Conservation (phyloP, 2,888 invertebrate genomes). For the Copidosoma aretas region DNA sequence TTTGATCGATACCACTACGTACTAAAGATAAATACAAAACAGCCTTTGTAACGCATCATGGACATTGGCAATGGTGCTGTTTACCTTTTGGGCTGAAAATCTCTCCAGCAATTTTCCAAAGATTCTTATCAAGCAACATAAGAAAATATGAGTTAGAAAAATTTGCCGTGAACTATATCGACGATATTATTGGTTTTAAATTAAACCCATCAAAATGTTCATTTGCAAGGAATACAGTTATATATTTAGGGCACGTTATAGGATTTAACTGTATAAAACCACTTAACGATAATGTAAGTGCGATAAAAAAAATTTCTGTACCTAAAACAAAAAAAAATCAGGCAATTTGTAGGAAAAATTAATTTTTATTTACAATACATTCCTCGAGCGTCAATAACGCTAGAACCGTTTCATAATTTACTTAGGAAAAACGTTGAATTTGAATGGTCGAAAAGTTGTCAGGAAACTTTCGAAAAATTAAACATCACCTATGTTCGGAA, state of each 20-base stretch:
- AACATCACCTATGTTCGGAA: conserved; percentile 39
- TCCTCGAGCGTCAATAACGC: neutral
- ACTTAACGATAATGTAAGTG: neutral
- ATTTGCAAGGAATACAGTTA: neutral
- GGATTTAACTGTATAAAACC: conserved; percentile 37
- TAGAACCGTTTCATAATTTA: neutral
- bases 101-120: conserved; percentile 41
- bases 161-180: conserved; percentile 45
- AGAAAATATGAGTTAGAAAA: conserved; percentile 36
- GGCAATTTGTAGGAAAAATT: neutral
- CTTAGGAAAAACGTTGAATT: neutral
- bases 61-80: conserved; percentile 41
- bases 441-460: conserved; percentile 22
- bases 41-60: conserved; percentile 43
- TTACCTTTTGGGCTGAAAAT: conserved; percentile 39
- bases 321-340: neutral
- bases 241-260: neutral
- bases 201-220: neutral
- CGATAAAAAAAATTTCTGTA: neutral
- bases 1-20: conserved; percentile 39
- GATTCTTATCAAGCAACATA: conserved; percentile 31
- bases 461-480: conserved; percentile 35
- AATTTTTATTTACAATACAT: neutral
- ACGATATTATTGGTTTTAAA: conserved; percentile 44
- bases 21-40: conserved; percentile 39